Base-by-base conservation (phyloP, 1,140 invertebrate genomes). In the Saxidomus purpurata region DNA sequence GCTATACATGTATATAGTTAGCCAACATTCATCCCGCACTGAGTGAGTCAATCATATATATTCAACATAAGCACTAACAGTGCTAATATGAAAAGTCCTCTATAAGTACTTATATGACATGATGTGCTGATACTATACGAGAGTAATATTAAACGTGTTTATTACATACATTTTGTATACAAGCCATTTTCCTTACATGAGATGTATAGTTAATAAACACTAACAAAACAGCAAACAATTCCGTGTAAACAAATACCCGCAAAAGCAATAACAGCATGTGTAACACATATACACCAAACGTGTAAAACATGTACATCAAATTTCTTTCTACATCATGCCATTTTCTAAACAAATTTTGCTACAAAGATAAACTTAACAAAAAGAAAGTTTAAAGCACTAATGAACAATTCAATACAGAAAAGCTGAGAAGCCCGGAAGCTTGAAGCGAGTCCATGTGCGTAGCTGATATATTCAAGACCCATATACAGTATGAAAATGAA, bases 191-290 rank as follows among this genome's bases (percentile, higher is more conserved):
- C 15, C 61, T 67, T 36, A 67, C n/a, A 67, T 67, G 31, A 36
- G 25, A 17, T 67, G 61, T 31, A 67, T 67, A 31, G 31, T 31
- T 8, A 28, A 31, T 17, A 67, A 67, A 31, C 61, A 67, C 61
- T 22, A 36, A 31, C 61, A 67, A 67, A 67, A 67, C 61, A 67
- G n/a, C 61, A 67, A 67, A 67, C 61, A 67, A 31, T 13, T 67
- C 61, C 17, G 61, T 67, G 61, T 67, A 67, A 22, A 67, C 61
- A 67, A 31, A 11, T 22, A 67, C 61, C 61, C 25, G 61, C 61
- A 67, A 67, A 67, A 28, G 8, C 4, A 67, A 31, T n/a, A 67
- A 67, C 28, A 8, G 31, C 28, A 67, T 4, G 61, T 8, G 3
- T 59, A 59, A 67, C 61, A 31, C 52, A 55, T 11, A 55, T 11